These are phyloP conservation scores for Nomada fucata DNA, from an alignment of 2,888 invertebrate species.

Conservation along the genomic window DNA sequence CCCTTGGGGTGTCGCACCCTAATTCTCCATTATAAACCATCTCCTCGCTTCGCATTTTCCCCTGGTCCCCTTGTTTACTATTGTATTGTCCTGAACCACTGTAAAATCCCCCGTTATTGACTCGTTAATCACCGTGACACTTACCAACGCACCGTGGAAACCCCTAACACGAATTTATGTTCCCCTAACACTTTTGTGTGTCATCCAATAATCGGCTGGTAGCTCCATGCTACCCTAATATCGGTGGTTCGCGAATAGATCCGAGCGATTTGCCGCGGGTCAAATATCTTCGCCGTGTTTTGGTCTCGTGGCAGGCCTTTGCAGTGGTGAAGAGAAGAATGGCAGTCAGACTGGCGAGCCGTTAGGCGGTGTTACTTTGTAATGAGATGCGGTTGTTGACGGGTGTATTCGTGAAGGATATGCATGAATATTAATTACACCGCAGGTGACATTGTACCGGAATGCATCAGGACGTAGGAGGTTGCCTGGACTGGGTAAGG, in stretches of 20 bases:
- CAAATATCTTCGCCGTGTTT: conserved; percentile 7
- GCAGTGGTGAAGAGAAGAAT: neutral
- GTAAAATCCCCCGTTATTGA: neutral
- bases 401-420: conserved; percentile 66
- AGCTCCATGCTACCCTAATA: conserved; percentile 78
- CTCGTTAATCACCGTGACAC: neutral
- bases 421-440: conserved; percentile 84
- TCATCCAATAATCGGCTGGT: conserved; percentile 81
- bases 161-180: conserved; percentile 75
- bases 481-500: conserved; percentile 71
- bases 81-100: conserved; percentile 80
- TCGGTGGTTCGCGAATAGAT: conserved; percentile 73
- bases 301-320: neutral
- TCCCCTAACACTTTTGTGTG: conserved; percentile 83
- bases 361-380: neutral
- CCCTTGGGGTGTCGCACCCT: conserved; percentile 75
- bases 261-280: conserved; percentile 72
- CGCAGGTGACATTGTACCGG: conserved; percentile 82
- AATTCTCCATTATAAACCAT: conserved; percentile 70
- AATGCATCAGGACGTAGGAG: conserved; percentile 76
- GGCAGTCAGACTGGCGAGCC: neutral
- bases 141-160: neutral
- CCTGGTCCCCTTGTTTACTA: conserved; percentile 83
- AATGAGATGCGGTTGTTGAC: conserved; percentile 19
- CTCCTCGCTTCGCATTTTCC: conserved; percentile 74